Evolutionary conservation across 2,797 vertebrate species (phyloP).

Genomic region (Miichthys miiuy): DNA sequence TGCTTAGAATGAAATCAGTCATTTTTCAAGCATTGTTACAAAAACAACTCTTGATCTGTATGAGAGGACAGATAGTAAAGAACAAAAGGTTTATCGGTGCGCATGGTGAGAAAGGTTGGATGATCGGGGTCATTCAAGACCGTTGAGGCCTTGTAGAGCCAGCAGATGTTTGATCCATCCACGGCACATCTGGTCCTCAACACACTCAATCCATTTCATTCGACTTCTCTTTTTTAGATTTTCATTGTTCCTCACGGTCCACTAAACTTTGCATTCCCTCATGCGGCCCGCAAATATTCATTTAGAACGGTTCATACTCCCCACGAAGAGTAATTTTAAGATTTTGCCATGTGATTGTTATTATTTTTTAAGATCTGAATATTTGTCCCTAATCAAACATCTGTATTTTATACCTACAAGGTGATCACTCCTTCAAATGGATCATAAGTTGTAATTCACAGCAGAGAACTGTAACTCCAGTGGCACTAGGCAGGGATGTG

Average conservation of each 20-base stretch:
- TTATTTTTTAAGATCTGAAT: slow-evolving; percentile 1
- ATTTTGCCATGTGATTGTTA: slow-evolving; percentile 36
- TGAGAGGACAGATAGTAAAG: slow-evolving; percentile 34
- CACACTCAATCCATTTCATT: slow-evolving; percentile 81
- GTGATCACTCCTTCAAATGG: slow-evolving; percentile 7
- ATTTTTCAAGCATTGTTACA: slow-evolving; percentile 10
- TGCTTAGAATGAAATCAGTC: slow-evolving; percentile 20
- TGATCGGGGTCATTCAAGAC: slow-evolving; percentile 70
- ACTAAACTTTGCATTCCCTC: slow-evolving; percentile 73
- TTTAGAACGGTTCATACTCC: slow-evolving; percentile 57
- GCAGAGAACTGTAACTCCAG: slow-evolving; percentile 42
- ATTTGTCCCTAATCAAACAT: slow-evolving; percentile 22
- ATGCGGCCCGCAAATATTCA: slow-evolving; percentile 68
- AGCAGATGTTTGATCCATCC: slow-evolving; percentile 83
- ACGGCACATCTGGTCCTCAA: slow-evolving; percentile 78
- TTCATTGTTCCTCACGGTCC: slow-evolving; percentile 82
- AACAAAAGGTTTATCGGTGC: slow-evolving; percentile 60
- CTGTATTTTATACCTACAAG: slow-evolving; percentile 10
- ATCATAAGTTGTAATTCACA: slow-evolving; percentile 23
- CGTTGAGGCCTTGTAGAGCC: slow-evolving; percentile 65
- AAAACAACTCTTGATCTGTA: slow-evolving; percentile 24
- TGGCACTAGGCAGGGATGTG: slow-evolving; percentile 53
- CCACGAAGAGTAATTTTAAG: slow-evolving; percentile 45
- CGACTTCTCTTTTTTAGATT: slow-evolving; percentile 73
- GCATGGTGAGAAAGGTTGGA: slow-evolving; percentile 43